phyloP scores from a whole-genome alignment of 2,797 vertebrate species.

The Phyllotis vaccarum region DNA sequence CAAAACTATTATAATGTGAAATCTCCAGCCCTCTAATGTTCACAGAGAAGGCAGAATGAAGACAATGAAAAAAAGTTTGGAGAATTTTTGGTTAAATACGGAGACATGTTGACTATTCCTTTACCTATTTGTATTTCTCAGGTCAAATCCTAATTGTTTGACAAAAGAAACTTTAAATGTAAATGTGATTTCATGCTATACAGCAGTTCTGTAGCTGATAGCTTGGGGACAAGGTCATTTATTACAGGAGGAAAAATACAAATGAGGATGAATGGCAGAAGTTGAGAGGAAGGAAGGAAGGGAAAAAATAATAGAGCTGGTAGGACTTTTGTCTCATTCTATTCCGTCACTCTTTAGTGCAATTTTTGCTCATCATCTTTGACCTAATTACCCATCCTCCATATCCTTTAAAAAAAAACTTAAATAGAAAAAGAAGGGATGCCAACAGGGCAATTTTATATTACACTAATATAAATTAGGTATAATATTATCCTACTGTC shows the following conservation, averaged over 20 bases:
- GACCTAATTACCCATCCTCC: not conserved
- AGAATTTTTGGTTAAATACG: not conserved
- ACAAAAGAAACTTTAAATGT: not conserved
- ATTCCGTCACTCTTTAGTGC: not conserved
- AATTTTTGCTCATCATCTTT: not conserved
- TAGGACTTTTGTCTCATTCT: not conserved
- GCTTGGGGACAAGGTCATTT: not conserved
- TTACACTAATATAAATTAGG: not conserved
- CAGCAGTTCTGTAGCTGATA: not conserved
- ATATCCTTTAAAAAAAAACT: not conserved
- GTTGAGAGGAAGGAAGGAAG: not conserved
- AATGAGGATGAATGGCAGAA: not conserved
- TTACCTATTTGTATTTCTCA: not conserved
- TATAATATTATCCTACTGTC: not conserved
- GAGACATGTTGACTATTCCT: not conserved
- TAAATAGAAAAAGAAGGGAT: not conserved
- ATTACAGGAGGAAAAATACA: not conserved
- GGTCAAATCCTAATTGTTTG: conserved; percentile 2
- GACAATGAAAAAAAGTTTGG: not conserved
- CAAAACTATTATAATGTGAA: not conserved
- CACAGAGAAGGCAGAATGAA: not conserved
- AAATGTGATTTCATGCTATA: not conserved
- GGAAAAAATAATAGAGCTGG: not conserved
- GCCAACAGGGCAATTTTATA: not conserved
- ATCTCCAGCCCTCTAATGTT: conserved; percentile 37